Evolutionary conservation across 1,140 invertebrate species (phyloP), one percentile per base, ranked within the genome.

Genomic region (Papilio dardanus): DNA sequence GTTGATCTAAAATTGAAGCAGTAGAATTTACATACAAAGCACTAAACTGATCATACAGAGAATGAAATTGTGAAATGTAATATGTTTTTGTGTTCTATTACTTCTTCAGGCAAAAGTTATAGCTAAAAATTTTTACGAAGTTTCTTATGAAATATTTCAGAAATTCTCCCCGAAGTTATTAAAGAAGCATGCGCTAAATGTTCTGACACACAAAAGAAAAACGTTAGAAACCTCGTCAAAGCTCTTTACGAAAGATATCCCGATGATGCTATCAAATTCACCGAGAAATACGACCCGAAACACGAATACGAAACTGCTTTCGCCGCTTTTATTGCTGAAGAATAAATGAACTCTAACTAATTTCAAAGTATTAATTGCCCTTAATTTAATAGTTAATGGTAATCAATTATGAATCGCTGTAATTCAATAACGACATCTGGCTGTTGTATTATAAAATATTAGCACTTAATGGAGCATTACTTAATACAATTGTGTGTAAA

Each of bases 101-200:
- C n/a, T n/a, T n/a, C n/a, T n/a, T n/a, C n/a, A n/a, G n/a, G n/a
- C n/a, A n/a, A n/a, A n/a, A n/a, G n/a, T n/a, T n/a, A n/a, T n/a
- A n/a, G n/a, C n/a, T n/a, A n/a, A n/a, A n/a, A n/a, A n/a, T n/a
- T n/a, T n/a, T n/a, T n/a, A n/a, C n/a, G n/a, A n/a, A n/a, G n/a
- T n/a, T n/a, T n/a, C n/a, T n/a, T n/a, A n/a, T n/a, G n/a, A n/a
- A n/a, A n/a, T 76, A 78, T 94, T 93, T 3, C 83, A 96, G 95
- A 94, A 80, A 93, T 95, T 77, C 84, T 97, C 65, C 96, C 96
- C 8, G 96, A 96, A 81, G 95, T 96, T 0, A 89, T 96, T 67
- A 92, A 94, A 68, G 95, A 94, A 1, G 94, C 95, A n/a, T 96
- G 96, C 81, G 92, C 93, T 24, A 95, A 95, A 86, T 97, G 96